Evolutionary conservation across 2,888 invertebrate genomes (phyloP).

Genomic region (Heliconius hortense): DNA sequence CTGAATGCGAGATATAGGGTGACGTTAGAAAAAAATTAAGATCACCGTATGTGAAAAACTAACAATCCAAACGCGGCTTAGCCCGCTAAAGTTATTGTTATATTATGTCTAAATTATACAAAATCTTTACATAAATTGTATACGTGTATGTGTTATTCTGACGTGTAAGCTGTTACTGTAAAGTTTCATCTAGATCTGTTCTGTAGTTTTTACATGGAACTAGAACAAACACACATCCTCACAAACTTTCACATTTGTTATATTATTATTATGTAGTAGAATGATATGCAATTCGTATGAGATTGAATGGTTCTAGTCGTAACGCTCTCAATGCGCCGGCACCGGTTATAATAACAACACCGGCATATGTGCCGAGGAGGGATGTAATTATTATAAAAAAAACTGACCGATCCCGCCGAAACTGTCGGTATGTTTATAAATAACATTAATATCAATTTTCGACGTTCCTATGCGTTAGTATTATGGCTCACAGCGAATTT

Average conservation of each 20-base stretch:
- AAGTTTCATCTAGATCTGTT: no score
- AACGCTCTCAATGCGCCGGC: background rate
- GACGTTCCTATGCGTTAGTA: background rate
- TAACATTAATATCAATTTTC: background rate
- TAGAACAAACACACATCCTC: no score
- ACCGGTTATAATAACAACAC: background rate
- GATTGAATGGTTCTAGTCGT: slow-evolving; percentile 2
- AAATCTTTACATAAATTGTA: no score
- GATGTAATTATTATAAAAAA: background rate
- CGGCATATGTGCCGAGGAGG: background rate
- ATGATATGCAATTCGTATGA: background rate
- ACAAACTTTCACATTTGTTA: no score
- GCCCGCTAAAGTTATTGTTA: no score
- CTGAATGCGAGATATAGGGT: background rate
- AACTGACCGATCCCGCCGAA: background rate
- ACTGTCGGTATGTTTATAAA: background rate
- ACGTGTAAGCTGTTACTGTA: no score
- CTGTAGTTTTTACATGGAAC: no score
- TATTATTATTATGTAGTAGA: no score
- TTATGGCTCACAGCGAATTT: slow-evolving; percentile 10
- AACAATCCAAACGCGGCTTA: no score
- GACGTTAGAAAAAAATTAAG: background rate
- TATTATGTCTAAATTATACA: no score
- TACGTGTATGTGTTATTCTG: no score
- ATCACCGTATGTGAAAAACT: no score